Evolutionary conservation across 2,113 vertebrate species (phyloP).

Genomic region (Muntiacus reevesi): DNA sequence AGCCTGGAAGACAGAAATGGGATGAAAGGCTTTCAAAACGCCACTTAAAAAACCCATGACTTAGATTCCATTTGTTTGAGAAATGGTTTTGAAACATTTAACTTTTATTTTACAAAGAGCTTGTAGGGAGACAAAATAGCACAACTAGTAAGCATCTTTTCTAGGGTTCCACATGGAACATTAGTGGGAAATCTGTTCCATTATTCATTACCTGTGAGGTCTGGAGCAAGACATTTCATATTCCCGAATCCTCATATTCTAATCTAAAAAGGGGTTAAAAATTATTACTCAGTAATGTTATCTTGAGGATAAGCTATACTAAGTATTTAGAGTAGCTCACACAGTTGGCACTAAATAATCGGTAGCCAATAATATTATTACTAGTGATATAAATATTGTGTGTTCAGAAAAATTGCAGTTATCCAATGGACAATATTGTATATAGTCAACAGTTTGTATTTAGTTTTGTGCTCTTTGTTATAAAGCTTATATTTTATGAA

Average conservation of each 20-base stretch:
- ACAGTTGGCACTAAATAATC: not conserved
- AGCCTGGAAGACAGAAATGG: not conserved
- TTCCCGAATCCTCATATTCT: not conserved
- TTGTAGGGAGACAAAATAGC: not conserved
- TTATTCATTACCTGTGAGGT: slow-evolving; percentile 41
- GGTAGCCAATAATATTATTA: not conserved
- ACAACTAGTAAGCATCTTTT: slow-evolving; percentile 11
- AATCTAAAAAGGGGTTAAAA: not conserved
- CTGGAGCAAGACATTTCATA: not conserved
- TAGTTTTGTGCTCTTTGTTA: not conserved
- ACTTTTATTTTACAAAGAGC: slow-evolving; percentile 32
- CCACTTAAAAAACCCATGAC: not conserved
- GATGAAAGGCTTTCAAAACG: slow-evolving; percentile 43
- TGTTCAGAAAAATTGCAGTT: not conserved
- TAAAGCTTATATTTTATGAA: not conserved
- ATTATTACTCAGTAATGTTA: not conserved
- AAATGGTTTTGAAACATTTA: not conserved
- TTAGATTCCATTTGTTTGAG: not conserved
- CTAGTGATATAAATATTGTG: not conserved
- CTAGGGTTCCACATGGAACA: not conserved
- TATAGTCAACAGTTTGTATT: not conserved
- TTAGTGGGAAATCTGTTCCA: slow-evolving; percentile 3
- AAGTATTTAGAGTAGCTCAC: not conserved
- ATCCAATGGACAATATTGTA: not conserved
- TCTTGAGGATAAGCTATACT: not conserved